phyloP scores from a whole-genome alignment of 1,140 invertebrate species.

The Temnothorax curvispinosus region DNA sequence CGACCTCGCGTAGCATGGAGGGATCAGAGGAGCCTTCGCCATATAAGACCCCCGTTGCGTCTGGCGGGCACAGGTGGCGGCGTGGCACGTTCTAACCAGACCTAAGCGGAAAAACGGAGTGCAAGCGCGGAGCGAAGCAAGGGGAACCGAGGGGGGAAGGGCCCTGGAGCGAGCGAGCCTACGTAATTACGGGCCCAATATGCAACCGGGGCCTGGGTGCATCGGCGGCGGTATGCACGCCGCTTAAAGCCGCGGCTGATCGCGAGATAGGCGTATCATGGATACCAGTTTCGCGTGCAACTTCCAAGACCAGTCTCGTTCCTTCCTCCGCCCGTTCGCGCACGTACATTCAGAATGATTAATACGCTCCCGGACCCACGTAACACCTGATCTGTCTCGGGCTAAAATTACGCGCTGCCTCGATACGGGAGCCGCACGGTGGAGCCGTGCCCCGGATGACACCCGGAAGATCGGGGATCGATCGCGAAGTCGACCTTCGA shows the following conservation, averaged over 20 bases:
- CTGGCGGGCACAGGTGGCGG: slow-evolving; percentile 75
- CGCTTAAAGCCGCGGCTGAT: slow-evolving; percentile 74
- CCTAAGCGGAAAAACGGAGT: slow-evolving; percentile 50
- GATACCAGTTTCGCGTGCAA: slow-evolving; percentile 76
- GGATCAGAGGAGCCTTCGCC: slow-evolving; percentile 72
- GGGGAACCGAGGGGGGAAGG: slow-evolving; percentile 60
- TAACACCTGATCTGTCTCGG: slow-evolving; percentile 78
- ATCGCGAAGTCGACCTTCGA: slow-evolving; percentile 63
- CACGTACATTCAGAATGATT: slow-evolving; percentile 70
- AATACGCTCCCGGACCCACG: slow-evolving; percentile 68
- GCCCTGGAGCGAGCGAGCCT: slow-evolving; percentile 36
- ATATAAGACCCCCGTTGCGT: slow-evolving; percentile 76
- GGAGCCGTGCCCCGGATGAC: slow-evolving; percentile 37
- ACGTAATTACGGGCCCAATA: slow-evolving; percentile 81
- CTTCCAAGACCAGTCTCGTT: slow-evolving; percentile 38
- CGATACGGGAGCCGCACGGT: slow-evolving; percentile 43
- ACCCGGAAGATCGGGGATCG: slow-evolving; percentile 69
- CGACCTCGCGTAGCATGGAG: slow-evolving; percentile 72
- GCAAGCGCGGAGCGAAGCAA: slow-evolving; percentile 66
- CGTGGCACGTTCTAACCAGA: slow-evolving; percentile 70
- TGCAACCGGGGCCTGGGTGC: slow-evolving; percentile 75
- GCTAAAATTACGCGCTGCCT: slow-evolving; percentile 71
- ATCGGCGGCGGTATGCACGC: slow-evolving; percentile 71
- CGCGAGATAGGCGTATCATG: slow-evolving; percentile 82
- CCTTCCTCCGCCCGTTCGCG: slow-evolving; percentile 50